Evolutionary conservation across 92 coral and sea anemone species (phyloP).

Genomic region (Parazoanthus darwini): DNA sequence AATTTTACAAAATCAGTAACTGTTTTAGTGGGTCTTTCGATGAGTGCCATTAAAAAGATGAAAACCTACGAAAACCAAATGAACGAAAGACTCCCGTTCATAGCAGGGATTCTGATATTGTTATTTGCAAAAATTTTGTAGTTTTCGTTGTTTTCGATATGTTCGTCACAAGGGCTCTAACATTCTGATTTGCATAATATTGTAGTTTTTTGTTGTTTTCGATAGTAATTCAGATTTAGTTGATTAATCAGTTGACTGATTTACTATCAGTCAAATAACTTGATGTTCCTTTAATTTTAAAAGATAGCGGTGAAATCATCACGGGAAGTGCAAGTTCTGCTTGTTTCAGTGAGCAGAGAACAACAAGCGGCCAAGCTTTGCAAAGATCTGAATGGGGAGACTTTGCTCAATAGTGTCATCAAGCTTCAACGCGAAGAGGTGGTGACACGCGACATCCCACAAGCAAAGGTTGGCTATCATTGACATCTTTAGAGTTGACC

Average conservation of each 20-base stretch:
- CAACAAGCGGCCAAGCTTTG: conserved; percentile 65
- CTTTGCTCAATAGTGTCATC: conserved; percentile 2
- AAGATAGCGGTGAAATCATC: conserved; percentile 59
- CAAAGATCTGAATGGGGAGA: conserved; percentile 68
- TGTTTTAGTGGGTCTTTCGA: too few species aligned
- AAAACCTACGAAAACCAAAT: background rate
- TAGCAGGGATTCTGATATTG: too few species aligned
- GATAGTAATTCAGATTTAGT: too few species aligned
- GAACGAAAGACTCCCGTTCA: too few species aligned
- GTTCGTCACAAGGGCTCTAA: too few species aligned
- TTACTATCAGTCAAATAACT: background rate
- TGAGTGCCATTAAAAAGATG: too few species aligned
- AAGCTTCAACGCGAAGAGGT: conserved; percentile 30
- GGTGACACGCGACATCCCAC: conserved; percentile 10
- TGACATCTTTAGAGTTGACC: background rate
- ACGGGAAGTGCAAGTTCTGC: conserved; percentile 43
- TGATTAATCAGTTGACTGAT: background rate
- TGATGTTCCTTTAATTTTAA: background rate
- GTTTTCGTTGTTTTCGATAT: too few species aligned
- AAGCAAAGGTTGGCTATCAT: conserved; percentile 8
- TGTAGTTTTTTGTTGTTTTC: too few species aligned
- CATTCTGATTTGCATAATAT: too few species aligned
- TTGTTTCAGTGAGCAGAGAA: conserved; percentile 74
- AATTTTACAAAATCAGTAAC: too few species aligned
- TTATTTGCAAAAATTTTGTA: too few species aligned